Percentiles rank a stretch among this genome's conserved stretches.
These are phyloP conservation scores for Oreochromis spilurus DNA, from an alignment of 2,113 vertebrate species.

Conservation along the genomic window DNA sequence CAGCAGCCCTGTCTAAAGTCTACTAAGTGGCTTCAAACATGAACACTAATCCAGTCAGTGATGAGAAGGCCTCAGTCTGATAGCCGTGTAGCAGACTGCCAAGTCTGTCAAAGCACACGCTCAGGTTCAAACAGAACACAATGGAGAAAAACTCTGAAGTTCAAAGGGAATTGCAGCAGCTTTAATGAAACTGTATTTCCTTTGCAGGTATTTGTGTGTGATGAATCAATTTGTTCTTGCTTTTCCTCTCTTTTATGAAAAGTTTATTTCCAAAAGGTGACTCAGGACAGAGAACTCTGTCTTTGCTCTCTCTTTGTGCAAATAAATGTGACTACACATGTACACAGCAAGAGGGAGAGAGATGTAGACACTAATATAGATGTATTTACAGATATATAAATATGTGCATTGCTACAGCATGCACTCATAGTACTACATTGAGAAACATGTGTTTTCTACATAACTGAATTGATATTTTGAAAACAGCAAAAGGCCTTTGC, in stretches of 20 bases:
- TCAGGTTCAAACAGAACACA: slow-evolving; percentile 34
- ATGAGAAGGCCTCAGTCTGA: slow-evolving; percentile 65
- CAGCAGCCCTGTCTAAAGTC: slow-evolving; percentile 65
- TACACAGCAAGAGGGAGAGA: rapidly evolving
- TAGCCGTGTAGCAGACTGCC: slow-evolving; percentile 48
- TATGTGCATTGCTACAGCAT: neutral
- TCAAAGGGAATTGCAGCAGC: slow-evolving; percentile 31
- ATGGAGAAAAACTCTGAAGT: slow-evolving; percentile 20
- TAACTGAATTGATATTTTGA: neutral
- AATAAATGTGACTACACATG: neutral
- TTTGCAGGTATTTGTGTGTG: slow-evolving; percentile 46
- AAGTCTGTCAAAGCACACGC: slow-evolving; percentile 27
- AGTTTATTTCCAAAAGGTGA: slow-evolving; percentile 14
- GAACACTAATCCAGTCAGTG: slow-evolving; percentile 69
- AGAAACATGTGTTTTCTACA: neutral
- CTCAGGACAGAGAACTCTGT: neutral
- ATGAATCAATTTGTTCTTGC: slow-evolving; percentile 42
- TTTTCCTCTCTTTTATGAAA: slow-evolving; percentile 38
- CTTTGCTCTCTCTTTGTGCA: neutral
- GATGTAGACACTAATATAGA: neutral
- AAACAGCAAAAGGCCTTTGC: neutral
- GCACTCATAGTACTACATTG: neutral
- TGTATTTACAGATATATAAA: neutral
- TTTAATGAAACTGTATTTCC: slow-evolving; percentile 48
- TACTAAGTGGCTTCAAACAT: slow-evolving; percentile 68